phyloP scores from a whole-genome alignment of 2,797 vertebrate genomes.

The Coluber constrictor region DNA sequence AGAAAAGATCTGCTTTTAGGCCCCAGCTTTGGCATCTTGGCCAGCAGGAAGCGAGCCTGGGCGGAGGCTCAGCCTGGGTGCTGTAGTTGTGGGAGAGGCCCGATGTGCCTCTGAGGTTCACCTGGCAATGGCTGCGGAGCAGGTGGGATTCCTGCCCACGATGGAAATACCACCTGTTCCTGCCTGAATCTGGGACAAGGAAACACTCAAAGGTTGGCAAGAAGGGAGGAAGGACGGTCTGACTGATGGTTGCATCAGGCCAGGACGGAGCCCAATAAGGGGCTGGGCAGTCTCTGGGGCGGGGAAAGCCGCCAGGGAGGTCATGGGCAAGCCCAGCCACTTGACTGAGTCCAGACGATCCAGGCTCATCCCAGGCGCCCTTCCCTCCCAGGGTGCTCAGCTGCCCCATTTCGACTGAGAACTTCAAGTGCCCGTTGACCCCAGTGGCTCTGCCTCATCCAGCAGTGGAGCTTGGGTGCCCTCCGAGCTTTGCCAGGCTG shows the following conservation, averaged over 20 bases:
- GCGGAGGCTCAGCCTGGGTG: not conserved
- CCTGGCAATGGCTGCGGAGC: not conserved
- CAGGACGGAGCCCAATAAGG: not conserved
- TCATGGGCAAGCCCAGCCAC: not conserved
- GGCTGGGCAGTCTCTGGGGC: not conserved
- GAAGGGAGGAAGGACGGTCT: not conserved
- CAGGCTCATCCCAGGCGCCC: rapidly evolving
- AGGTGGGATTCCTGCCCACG: not conserved
- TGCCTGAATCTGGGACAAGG: not conserved
- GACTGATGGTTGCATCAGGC: not conserved
- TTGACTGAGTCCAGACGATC: not conserved
- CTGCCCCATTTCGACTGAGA: too few species aligned
- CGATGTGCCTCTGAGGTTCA: not conserved
- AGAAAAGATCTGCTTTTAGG: conserved; percentile 8
- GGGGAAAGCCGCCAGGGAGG: too few species aligned
- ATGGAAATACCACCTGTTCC: not conserved
- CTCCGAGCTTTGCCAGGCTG: not conserved
- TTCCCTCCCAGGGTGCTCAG: not conserved
- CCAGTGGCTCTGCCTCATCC: not conserved
- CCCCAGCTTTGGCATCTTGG: not conserved
- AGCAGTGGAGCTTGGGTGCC: not conserved
- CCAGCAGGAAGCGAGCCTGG: not conserved
- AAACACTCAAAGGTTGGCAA: too few species aligned
- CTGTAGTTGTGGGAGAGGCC: not conserved
- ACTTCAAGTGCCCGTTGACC: not conserved